Conservation (phyloP, 2,113 vertebrate species). For the Cricetomys ansorgei region DNA sequence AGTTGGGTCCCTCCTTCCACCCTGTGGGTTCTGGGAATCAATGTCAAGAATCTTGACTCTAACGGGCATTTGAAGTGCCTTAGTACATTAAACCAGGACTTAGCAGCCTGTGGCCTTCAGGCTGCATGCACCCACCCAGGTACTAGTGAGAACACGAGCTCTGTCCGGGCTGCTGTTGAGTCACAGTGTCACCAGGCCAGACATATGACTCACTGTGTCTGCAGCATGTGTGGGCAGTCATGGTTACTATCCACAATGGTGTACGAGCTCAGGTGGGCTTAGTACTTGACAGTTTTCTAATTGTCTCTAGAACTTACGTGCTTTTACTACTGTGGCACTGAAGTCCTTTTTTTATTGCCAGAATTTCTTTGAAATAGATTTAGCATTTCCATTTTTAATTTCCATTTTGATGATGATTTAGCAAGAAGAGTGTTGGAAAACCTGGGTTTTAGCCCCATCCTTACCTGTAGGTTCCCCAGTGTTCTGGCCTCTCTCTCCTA, state of each 20-base stretch:
- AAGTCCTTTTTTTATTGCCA: constrained; percentile 17
- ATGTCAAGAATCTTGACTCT: constrained; percentile 32
- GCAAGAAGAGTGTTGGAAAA: constrained; percentile 7
- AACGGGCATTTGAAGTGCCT: background rate
- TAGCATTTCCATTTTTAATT: background rate
- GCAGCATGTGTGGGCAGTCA: background rate
- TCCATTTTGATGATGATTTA: constrained; percentile 24
- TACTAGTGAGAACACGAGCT: background rate
- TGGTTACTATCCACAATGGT: background rate
- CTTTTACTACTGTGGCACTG: background rate
- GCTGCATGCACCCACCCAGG: too few relatives aligned
- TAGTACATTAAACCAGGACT: background rate
- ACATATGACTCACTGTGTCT: background rate
- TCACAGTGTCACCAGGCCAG: background rate
- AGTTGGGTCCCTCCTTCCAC: background rate
- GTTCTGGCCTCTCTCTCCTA: too few relatives aligned
- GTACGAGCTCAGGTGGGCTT: background rate
- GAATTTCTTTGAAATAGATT: constrained; percentile 41
- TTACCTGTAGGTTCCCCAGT: too few relatives aligned
- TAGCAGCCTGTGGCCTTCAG: background rate
- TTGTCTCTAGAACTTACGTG: background rate
- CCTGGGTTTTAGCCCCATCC: constrained; percentile 21
- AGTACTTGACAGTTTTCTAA: background rate
- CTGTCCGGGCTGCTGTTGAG: background rate
- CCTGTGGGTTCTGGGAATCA: background rate